Conservation (phyloP, 2,888 invertebrate species). For the Ophioninae sp. region DNA sequence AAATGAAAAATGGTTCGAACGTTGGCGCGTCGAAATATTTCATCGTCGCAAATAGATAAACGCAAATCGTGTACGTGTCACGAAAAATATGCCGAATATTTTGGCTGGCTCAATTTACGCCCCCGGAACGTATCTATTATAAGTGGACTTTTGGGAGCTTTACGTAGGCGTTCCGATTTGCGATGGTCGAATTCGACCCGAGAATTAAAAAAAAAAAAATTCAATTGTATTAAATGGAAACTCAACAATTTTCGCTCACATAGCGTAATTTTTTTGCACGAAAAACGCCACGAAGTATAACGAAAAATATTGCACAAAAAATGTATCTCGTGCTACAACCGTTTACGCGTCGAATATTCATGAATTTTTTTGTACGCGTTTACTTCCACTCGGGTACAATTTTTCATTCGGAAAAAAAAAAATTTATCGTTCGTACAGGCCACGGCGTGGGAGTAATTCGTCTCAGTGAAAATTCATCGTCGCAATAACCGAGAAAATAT, state of each 20-base stretch:
- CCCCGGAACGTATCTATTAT: background rate
- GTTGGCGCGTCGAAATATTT: conserved; percentile 7
- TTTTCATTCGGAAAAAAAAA: conserved; percentile 27
- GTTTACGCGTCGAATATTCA: conserved; percentile 41
- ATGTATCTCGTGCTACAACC: conserved; percentile 21
- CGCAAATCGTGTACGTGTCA: background rate
- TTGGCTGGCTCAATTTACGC: conserved; percentile 32
- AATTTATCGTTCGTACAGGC: background rate
- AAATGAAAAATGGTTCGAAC: background rate
- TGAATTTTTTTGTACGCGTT: conserved; percentile 20
- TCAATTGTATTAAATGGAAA: conserved; percentile 47
- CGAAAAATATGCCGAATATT: conserved; percentile 40
- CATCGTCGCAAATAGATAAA: background rate
- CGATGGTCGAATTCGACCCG: conserved; percentile 30
- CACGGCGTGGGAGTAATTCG: background rate
- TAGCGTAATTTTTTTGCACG: conserved; percentile 40
- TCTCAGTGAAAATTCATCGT: background rate
- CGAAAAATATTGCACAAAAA: conserved; percentile 5
- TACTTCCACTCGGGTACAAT: conserved; percentile 1
- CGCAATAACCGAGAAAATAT: background rate
- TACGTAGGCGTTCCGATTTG: background rate
- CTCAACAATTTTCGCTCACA: conserved; percentile 37
- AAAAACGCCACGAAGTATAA: conserved; percentile 13
- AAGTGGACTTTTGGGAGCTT: background rate
- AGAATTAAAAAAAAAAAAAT: conserved; percentile 2